Conservation (phyloP, 2,888 invertebrate genomes). For the Acronicta aceris region DNA sequence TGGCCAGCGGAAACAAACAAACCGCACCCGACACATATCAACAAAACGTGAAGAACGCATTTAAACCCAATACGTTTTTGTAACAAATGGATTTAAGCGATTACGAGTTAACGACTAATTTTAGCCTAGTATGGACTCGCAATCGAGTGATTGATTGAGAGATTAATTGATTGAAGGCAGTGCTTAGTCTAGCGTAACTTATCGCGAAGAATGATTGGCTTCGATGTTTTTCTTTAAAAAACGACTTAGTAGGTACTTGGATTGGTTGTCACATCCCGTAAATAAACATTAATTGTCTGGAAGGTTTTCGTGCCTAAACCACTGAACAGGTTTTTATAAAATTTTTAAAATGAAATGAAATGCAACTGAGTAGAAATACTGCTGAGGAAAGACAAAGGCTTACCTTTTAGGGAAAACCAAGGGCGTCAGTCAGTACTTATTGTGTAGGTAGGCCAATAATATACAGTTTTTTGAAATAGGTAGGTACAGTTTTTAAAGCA, state of each 20-base stretch:
- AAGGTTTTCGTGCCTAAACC: too few relatives aligned
- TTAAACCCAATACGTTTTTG: conserved; percentile 3
- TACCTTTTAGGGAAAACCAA: too few relatives aligned
- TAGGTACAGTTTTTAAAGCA: too few relatives aligned
- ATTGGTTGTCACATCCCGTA: too few relatives aligned
- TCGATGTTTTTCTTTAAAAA: not conserved
- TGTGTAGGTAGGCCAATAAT: too few relatives aligned
- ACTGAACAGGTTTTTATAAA: too few relatives aligned
- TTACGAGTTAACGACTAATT: conserved; percentile 16
- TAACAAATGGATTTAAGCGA: conserved; percentile 23
- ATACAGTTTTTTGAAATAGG: too few relatives aligned
- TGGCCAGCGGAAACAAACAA: not conserved
- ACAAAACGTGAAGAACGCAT: not conserved
- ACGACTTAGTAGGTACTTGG: not conserved
- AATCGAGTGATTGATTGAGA: conserved; percentile 28
- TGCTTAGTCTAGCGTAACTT: conserved; percentile 34
- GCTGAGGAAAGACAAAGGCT: too few relatives aligned
- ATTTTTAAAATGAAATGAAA: too few relatives aligned
- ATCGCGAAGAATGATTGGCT: not conserved
- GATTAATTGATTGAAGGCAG: conserved; percentile 42
- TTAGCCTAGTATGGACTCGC: conserved; percentile 7
- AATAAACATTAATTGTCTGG: too few relatives aligned
- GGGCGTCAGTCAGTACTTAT: too few relatives aligned
- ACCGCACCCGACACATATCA: not conserved
- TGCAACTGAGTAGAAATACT: too few relatives aligned